A percentile compares a stretch with the other conserved stretches of the same genome.
These are phyloP conservation scores for Microcebus lehilahytsara DNA, from an alignment of 2,113 vertebrate species.

Conservation along the genomic window DNA sequence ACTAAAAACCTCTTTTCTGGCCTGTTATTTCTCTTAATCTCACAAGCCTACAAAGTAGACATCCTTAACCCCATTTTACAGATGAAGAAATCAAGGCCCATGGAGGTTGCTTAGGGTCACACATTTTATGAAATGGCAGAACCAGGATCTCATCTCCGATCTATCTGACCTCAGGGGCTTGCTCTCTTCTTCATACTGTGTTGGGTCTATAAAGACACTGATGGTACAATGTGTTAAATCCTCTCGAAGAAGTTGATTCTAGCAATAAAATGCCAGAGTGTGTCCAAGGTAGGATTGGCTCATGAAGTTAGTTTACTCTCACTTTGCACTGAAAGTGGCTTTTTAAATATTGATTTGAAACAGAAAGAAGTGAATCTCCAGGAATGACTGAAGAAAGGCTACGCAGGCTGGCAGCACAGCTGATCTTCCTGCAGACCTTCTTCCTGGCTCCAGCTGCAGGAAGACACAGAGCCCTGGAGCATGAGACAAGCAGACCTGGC, in stretches of 20 bases:
- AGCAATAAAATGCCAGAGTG: neutral
- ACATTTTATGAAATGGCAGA: neutral
- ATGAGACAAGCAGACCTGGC: neutral
- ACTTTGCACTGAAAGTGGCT: neutral
- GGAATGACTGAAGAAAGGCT: neutral
- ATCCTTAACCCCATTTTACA: neutral
- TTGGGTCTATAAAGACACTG: neutral
- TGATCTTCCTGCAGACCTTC: neutral
- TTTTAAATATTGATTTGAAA: constrained; percentile 15
- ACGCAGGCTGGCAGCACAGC: neutral
- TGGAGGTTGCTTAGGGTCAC: neutral
- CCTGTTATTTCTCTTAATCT: neutral
- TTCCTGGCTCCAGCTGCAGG: neutral
- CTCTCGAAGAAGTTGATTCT: neutral
- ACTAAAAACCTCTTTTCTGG: neutral
- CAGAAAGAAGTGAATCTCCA: neutral
- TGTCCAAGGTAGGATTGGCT: neutral
- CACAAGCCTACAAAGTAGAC: neutral
- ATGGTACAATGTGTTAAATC: neutral
- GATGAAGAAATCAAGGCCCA: neutral
- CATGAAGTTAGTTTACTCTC: neutral
- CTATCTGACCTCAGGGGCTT: neutral
- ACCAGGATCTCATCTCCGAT: neutral
- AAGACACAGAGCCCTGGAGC: neutral
- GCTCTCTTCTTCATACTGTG: neutral